phyloP scores from a whole-genome alignment of 1,140 invertebrate genomes.

The Calephelis virginiensis region DNA sequence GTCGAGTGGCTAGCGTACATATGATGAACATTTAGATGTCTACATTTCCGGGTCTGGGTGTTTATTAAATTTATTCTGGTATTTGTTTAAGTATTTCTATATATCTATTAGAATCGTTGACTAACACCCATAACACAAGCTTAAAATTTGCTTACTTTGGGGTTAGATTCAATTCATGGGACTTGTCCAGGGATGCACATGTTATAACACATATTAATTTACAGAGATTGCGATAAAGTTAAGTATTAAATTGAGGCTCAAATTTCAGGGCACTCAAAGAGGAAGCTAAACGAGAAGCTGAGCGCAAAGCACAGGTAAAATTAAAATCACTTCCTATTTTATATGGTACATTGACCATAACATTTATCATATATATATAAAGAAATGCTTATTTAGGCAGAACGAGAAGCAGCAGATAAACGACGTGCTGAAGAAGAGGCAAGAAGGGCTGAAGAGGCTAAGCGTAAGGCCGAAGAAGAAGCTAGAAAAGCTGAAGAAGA shows the following conservation, averaged over 20 bases:
- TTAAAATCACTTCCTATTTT: not conserved
- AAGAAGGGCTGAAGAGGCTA: constrained; percentile 64
- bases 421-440: constrained; percentile 74
- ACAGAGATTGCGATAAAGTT: not conserved
- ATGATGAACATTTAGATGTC: too few relatives aligned
- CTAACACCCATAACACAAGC: too few relatives aligned
- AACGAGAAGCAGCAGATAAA: constrained; percentile 51
- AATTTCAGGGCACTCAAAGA: constrained; percentile 74
- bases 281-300: constrained; percentile 72
- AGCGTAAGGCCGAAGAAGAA: constrained; percentile 61
- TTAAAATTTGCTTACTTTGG: too few relatives aligned
- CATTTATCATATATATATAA: not conserved
- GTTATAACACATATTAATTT: constrained; percentile 2
- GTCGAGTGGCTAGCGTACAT: too few relatives aligned
- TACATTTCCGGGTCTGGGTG: too few relatives aligned
- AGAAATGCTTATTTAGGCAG: constrained; percentile 33
- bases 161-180: too few relatives aligned
- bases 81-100: too few relatives aligned
- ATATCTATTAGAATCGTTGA: too few relatives aligned
- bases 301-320: constrained; percentile 69
- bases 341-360: constrained; percentile 22
- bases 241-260: not conserved
- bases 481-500: constrained; percentile 73
- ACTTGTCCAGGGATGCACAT: too few relatives aligned
- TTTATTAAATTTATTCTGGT: too few relatives aligned